Evolutionary conservation across 2,888 invertebrate genomes (phyloP).

Genomic region (Onchidella celtica): DNA sequence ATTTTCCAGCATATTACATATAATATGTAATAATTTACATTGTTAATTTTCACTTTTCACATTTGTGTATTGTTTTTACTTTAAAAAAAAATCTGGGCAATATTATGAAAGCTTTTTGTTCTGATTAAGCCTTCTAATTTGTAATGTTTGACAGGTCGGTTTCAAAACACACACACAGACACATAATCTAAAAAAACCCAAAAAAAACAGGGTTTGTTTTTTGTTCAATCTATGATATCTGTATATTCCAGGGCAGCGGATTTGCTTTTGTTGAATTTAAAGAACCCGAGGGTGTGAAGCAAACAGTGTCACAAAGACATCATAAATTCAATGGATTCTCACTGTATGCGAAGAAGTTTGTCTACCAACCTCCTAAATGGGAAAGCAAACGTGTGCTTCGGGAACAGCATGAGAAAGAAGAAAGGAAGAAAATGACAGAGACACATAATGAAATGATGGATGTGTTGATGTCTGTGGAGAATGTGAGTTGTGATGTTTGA

Average conservation of each 20-base stretch:
- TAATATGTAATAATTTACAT: too few relatives aligned
- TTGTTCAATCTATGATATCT: neutral
- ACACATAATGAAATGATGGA: neutral
- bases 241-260: constrained; percentile 34
- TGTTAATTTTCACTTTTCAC: too few relatives aligned
- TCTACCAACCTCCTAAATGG: neutral
- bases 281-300: constrained; percentile 25
- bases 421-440: neutral
- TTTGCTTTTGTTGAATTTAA: constrained; percentile 57
- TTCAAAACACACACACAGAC: too few relatives aligned
- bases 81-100: too few relatives aligned
- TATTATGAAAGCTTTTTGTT: too few relatives aligned
- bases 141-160: too few relatives aligned
- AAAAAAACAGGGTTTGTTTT: too few relatives aligned
- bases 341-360: constrained; percentile 44
- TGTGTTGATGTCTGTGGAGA: constrained; percentile 7
- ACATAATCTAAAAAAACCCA: too few relatives aligned
- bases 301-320: constrained; percentile 28
- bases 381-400: neutral
- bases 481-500: constrained; percentile 12
- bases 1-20: too few relatives aligned
- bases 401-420: constrained; percentile 28
- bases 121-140: too few relatives aligned
- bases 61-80: too few relatives aligned
- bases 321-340: constrained; percentile 35